phyloP scores from a whole-genome alignment of 2,113 vertebrate genomes.

The Helogale parvula region DNA sequence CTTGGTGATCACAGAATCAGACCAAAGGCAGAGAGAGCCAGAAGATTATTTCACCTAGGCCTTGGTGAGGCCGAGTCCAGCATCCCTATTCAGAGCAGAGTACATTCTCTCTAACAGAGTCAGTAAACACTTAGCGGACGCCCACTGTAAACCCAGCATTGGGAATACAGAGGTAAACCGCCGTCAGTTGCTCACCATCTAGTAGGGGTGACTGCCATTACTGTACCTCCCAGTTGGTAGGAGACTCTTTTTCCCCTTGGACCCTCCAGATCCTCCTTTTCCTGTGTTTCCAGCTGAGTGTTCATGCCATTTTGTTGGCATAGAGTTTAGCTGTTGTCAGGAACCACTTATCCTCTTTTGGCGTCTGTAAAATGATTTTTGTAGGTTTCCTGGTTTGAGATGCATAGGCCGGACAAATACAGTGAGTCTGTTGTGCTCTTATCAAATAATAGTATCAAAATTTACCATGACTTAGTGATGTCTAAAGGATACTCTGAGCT shows the following conservation, averaged over 20 bases:
- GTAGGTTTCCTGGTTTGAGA: not conserved
- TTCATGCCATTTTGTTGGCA: not conserved
- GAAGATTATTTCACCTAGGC: not conserved
- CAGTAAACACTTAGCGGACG: not conserved
- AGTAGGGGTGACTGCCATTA: not conserved
- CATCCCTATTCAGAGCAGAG: not conserved
- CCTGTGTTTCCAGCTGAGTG: not conserved
- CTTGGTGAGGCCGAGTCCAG: not conserved
- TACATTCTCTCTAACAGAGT: not conserved
- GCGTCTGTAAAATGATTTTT: not conserved
- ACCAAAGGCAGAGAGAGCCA: not conserved
- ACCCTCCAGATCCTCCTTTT: not conserved
- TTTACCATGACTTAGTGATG: not conserved
- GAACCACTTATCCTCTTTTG: not conserved
- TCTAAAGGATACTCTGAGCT: not conserved
- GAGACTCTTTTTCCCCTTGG: not conserved
- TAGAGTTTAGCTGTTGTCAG: not conserved
- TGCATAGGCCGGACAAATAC: not conserved
- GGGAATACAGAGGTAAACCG: not conserved
- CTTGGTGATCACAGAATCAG: not conserved
- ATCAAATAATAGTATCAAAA: conserved; percentile 15
- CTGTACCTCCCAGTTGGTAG: no score
- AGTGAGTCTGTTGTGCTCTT: not conserved
- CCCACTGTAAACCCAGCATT: not conserved
- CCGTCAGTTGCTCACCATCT: not conserved